Evolutionary conservation across 2,888 invertebrate species (phyloP).

Genomic region (Aphodius sticticus): DNA sequence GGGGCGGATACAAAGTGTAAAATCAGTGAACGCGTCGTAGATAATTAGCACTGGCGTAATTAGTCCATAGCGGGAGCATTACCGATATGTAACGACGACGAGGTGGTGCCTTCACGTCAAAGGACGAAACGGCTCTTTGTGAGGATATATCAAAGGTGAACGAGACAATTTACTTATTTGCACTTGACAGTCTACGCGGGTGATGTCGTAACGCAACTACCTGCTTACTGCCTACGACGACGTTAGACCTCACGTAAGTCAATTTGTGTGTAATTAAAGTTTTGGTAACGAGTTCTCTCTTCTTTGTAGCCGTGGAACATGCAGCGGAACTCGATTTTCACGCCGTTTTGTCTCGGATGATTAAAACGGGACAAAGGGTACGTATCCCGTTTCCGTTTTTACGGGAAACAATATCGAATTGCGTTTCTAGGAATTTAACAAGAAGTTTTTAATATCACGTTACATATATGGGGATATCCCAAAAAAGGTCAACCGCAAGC

Average conservation of each 20-base stretch:
- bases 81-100: not conserved
- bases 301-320: not conserved
- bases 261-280: not conserved
- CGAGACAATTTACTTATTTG: constrained; percentile 22
- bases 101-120: constrained; percentile 11
- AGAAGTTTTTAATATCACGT: not conserved
- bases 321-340: not conserved
- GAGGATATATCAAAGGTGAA: constrained; percentile 21
- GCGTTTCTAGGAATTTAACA: not conserved
- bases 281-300: not conserved
- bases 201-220: constrained; percentile 20
- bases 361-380: not conserved
- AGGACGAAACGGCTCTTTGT: constrained; percentile 15
- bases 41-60: not conserved
- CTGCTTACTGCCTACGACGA: not conserved
- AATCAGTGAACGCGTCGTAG: constrained; percentile 6
- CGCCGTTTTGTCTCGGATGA: not conserved
- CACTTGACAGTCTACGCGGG: constrained; percentile 18
- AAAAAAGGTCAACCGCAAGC: too few species aligned
- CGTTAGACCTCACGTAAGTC: not conserved
- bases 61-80: not conserved
- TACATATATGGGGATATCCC: too few species aligned
- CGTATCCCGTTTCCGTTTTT: not conserved
- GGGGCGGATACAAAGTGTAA: constrained; percentile 20
- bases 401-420: not conserved